Conservation (phyloP, 2,113 vertebrate genomes). For the Mesocricetus auratus region DNA sequence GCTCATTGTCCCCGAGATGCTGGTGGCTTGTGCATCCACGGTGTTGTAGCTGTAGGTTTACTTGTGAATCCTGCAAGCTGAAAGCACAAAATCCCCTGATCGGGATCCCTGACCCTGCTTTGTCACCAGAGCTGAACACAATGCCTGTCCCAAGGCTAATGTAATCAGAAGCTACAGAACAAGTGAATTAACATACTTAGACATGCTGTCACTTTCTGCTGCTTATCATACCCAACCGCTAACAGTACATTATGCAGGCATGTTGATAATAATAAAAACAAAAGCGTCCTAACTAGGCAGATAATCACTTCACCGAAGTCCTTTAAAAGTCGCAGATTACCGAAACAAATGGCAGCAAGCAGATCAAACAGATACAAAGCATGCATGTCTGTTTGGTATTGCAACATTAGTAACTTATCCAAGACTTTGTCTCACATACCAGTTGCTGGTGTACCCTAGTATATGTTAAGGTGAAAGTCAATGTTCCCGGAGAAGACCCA, state of each 20-base stretch:
- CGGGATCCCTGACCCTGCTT: background rate
- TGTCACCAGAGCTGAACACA: background rate
- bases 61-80: background rate
- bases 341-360: background rate
- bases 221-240: background rate
- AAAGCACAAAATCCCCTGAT: background rate
- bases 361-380: background rate
- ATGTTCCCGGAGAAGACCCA: background rate
- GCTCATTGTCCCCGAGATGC: background rate
- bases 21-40: background rate
- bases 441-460: background rate
- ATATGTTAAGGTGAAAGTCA: background rate
- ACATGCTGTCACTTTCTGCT: background rate
- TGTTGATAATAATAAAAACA: background rate
- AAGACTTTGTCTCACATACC: background rate
- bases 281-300: conserved; percentile 4
- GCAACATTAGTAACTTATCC: background rate
- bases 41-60: background rate
- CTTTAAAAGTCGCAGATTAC: conserved; percentile 37
- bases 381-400: background rate
- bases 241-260: background rate
- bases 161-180: background rate
- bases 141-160: background rate
- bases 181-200: background rate
- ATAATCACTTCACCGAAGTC: background rate